These are phyloP conservation scores for Lycia hirtaria DNA, from an alignment of 2,888 invertebrate genomes.

Conservation along the genomic window DNA sequence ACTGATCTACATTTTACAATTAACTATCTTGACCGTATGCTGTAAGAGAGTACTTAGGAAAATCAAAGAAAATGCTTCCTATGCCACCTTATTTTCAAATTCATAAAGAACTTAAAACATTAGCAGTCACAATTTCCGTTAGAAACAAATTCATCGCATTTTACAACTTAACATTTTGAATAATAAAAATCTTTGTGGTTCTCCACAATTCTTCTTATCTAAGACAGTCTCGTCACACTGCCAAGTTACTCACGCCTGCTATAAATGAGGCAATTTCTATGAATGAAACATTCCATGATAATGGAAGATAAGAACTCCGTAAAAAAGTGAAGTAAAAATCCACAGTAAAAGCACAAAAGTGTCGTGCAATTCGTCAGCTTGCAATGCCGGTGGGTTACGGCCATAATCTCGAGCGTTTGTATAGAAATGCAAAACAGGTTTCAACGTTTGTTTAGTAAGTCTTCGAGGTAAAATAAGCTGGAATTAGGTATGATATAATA, in stretches of 20 bases:
- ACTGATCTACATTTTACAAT: too few species aligned
- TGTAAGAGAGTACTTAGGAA: too few species aligned
- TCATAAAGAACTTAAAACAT: too few species aligned
- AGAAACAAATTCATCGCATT: too few species aligned
- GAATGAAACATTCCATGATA: constrained; percentile 13
- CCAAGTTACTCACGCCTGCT: neutral
- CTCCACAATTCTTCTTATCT: too few species aligned
- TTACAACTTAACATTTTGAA: too few species aligned
- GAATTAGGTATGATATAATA: neutral
- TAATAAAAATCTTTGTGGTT: too few species aligned
- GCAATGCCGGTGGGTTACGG: constrained; percentile 2
- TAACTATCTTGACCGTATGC: too few species aligned
- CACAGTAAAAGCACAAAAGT: constrained; percentile 14
- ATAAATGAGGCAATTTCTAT: constrained; percentile 16
- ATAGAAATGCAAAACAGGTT: constrained; percentile 14
- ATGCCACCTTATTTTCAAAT: too few species aligned
- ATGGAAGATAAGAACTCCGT: constrained; percentile 13
- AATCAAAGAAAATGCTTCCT: too few species aligned
- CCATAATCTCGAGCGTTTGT: constrained; percentile 11
- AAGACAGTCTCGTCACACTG: too few species aligned
- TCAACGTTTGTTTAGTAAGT: constrained; percentile 1
- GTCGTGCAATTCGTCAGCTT: constrained; percentile 13
- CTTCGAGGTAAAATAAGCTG: neutral
- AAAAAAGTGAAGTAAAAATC: constrained; percentile 13
- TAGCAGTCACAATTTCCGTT: too few species aligned